Evolutionary conservation across 2,113 vertebrate genomes (phyloP).

Genomic region (Boleophthalmus pectinirostris): DNA sequence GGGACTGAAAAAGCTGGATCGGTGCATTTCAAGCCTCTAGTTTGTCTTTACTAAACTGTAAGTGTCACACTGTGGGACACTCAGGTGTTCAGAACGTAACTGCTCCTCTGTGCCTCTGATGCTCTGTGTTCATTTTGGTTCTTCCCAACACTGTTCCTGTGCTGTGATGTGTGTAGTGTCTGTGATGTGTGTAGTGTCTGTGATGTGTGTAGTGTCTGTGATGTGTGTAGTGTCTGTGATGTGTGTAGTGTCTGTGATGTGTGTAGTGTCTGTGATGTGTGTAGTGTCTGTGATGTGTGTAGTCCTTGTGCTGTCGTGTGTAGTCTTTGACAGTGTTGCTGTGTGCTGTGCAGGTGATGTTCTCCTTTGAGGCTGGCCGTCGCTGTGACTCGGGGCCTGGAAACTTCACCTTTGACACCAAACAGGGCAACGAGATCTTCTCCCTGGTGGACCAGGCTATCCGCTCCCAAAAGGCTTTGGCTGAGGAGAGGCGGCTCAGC

Average conservation of each 20-base stretch:
- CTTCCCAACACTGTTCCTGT: background rate
- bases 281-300: too few relatives aligned
- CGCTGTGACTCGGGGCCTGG: conserved; percentile 93
- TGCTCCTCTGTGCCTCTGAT: too few relatives aligned
- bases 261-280: background rate
- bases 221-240: too few relatives aligned
- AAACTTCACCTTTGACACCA: conserved; percentile 97
- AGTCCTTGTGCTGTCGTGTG: too few relatives aligned
- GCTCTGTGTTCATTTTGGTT: too few relatives aligned
- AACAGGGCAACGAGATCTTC: conserved; percentile 95
- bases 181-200: too few relatives aligned
- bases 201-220: too few relatives aligned
- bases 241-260: background rate
- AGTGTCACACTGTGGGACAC: too few relatives aligned
- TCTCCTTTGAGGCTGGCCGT: conserved; percentile 95
- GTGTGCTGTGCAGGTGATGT: conserved; percentile 85
- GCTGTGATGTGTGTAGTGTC: background rate
- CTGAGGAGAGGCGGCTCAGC: conserved; percentile 79
- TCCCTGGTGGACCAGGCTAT: conserved; percentile 89
- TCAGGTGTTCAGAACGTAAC: too few relatives aligned
- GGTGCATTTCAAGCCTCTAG: too few relatives aligned
- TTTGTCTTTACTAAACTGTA: too few relatives aligned
- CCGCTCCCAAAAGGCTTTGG: conserved; percentile 85
- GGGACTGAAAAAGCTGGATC: too few relatives aligned
- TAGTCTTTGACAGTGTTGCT: background rate